A percentile compares a stretch with the other conserved stretches of the same genome.
phyloP scores from a whole-genome alignment of 2,797 vertebrate genomes.

The Darevskia nairensis region DNA sequence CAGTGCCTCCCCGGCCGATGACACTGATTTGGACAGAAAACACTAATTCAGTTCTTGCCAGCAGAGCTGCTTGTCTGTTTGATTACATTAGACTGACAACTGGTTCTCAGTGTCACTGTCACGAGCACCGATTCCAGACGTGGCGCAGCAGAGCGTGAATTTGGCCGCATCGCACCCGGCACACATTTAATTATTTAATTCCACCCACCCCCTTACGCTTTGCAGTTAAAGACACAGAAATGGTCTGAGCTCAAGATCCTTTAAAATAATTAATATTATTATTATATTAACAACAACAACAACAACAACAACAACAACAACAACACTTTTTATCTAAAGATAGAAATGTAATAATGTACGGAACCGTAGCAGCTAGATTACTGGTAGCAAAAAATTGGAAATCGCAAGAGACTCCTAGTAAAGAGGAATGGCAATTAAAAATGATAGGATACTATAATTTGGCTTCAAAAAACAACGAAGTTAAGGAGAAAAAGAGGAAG shows the following conservation, averaged over 20 bases:
- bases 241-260: not conserved
- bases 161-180: slow-evolving; percentile 35
- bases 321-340: too few species aligned
- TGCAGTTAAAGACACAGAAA: slow-evolving; percentile 52
- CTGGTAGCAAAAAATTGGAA: too few species aligned
- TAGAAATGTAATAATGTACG: too few species aligned
- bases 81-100: slow-evolving; percentile 78
- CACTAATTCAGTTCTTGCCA: slow-evolving; percentile 74
- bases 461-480: too few species aligned
- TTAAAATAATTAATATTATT: too few species aligned
- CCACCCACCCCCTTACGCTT: slow-evolving; percentile 21
- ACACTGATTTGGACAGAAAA: slow-evolving; percentile 73
- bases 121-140: slow-evolving; percentile 29
- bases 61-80: slow-evolving; percentile 75
- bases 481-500: too few species aligned
- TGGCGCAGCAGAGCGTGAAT: slow-evolving; percentile 60
- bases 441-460: too few species aligned
- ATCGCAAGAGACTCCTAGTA: too few species aligned
- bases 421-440: too few species aligned
- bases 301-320: too few species aligned
- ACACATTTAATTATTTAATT: slow-evolving; percentile 71
- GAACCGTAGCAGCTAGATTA: too few species aligned
- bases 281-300: too few species aligned
- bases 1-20: slow-evolving; percentile 62
- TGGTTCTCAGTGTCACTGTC: slow-evolving; percentile 74